Percentiles rank a stretch among this genome's conserved stretches.
Conservation (phyloP, 2,888 invertebrate species). For the Zeuzera pyrina region DNA sequence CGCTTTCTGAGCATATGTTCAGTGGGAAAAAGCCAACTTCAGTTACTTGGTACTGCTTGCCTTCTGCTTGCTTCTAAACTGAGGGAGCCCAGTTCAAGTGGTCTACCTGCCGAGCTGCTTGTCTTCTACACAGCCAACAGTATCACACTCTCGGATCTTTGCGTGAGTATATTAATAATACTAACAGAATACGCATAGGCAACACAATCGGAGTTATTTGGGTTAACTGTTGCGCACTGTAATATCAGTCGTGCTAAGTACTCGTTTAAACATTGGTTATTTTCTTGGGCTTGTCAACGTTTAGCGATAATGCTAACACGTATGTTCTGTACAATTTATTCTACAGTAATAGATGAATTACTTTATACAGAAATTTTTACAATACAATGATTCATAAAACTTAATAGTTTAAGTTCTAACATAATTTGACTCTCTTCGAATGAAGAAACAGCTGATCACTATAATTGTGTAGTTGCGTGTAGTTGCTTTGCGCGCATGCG, state of each 20-base stretch:
- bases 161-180: slow-evolving; percentile 80
- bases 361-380: too few relatives aligned
- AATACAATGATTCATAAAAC: too few relatives aligned
- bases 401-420: slow-evolving; percentile 22
- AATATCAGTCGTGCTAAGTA: too few relatives aligned
- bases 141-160: slow-evolving; percentile 87
- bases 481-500: slow-evolving; percentile 23
- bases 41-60: slow-evolving; percentile 93
- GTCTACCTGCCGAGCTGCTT: slow-evolving; percentile 84
- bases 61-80: slow-evolving; percentile 94
- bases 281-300: too few relatives aligned
- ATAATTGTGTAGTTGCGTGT: slow-evolving; percentile 41
- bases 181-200: too few relatives aligned
- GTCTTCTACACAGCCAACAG: slow-evolving; percentile 96
- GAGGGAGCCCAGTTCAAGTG: slow-evolving; percentile 83
- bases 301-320: too few relatives aligned
- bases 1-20: slow-evolving; percentile 89
- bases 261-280: too few relatives aligned
- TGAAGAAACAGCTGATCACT: slow-evolving; percentile 50
- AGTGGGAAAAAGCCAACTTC: slow-evolving; percentile 89
- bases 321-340: too few relatives aligned
- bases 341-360: too few relatives aligned
- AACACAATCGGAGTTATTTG: too few relatives aligned
- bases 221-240: too few relatives aligned
- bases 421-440: slow-evolving; percentile 44